Evolutionary conservation across 1,140 invertebrate species (phyloP).

Genomic region (Drosophila albomicans): DNA sequence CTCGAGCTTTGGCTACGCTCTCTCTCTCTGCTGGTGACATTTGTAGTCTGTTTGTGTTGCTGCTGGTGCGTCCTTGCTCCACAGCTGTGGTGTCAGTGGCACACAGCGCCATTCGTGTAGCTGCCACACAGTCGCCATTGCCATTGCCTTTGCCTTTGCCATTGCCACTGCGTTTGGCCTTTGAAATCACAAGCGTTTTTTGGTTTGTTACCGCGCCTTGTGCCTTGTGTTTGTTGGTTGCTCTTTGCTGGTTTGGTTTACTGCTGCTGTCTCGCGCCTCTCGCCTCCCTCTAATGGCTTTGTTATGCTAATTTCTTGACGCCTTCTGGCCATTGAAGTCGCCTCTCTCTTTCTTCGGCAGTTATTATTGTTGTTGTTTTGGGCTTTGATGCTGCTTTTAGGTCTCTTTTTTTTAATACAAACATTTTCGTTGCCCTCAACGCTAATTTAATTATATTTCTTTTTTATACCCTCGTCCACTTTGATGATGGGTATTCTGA

Average conservation of each 20-base stretch:
- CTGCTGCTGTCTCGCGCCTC: conserved; percentile 5
- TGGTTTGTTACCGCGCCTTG: conserved; percentile 13
- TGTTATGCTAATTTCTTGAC: conserved; percentile 80
- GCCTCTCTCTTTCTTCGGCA: conserved; percentile 24
- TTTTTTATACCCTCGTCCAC: conserved; percentile 17
- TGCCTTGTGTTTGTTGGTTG: not conserved
- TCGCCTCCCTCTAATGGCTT: conserved; percentile 68
- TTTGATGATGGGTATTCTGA: not conserved
- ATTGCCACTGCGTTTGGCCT: conserved; percentile 43
- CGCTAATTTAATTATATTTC: conserved; percentile 72
- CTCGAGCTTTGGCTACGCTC: conserved; percentile 11
- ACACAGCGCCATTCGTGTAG: conserved; percentile 38
- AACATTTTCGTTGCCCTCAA: conserved; percentile 38
- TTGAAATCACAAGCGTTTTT: conserved; percentile 71
- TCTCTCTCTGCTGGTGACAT: conserved; percentile 60
- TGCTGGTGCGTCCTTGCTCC: conserved; percentile 42
- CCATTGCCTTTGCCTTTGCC: conserved; percentile 26
- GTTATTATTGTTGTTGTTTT: conserved; percentile 26
- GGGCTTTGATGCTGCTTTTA: conserved; percentile 48
- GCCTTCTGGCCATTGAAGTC: conserved; percentile 70
- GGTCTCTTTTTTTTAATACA: conserved; percentile 35
- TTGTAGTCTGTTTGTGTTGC: conserved; percentile 62
- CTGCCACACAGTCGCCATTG: conserved; percentile 30
- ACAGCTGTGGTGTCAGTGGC: conserved; percentile 53
- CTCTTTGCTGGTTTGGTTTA: not conserved